A percentile compares a stretch with the other conserved stretches of the same genome.
Evolutionary conservation across 2,113 vertebrate species (phyloP).

Genomic region (Donacobius atricapilla): DNA sequence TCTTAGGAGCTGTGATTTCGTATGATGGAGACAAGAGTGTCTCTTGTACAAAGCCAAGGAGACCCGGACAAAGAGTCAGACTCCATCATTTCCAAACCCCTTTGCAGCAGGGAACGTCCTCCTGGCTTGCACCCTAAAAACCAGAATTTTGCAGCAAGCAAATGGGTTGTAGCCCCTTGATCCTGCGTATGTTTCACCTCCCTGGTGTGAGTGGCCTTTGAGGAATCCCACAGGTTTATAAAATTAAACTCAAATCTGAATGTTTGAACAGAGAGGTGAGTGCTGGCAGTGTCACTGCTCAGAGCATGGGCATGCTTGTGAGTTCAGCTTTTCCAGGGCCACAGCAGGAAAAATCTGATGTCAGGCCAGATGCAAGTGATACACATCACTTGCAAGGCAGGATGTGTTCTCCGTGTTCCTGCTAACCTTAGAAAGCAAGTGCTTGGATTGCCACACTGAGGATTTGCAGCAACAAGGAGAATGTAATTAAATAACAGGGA

Average conservation of each 20-base stretch:
- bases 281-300: neutral
- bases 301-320: neutral
- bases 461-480: conserved; percentile 53
- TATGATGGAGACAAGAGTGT: neutral
- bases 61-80: neutral
- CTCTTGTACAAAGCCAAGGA: neutral
- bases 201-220: neutral
- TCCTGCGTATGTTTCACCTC: neutral
- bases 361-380: neutral
- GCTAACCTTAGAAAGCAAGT: conserved; percentile 59
- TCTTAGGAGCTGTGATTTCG: neutral
- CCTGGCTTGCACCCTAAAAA: neutral
- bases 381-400: neutral
- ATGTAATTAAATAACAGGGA: conserved; percentile 44
- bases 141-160: neutral
- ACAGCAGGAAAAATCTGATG: conserved; percentile 8
- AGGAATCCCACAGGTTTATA: neutral
- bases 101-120: neutral
- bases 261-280: neutral
- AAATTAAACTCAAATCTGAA: neutral
- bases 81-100: neutral
- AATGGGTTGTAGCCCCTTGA: neutral
- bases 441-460: conserved; percentile 32
- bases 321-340: neutral
- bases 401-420: neutral